These are phyloP conservation scores for Pristionchus exspectatus DNA, from an alignment of 2,888 invertebrate species.

Conservation along the genomic window DNA sequence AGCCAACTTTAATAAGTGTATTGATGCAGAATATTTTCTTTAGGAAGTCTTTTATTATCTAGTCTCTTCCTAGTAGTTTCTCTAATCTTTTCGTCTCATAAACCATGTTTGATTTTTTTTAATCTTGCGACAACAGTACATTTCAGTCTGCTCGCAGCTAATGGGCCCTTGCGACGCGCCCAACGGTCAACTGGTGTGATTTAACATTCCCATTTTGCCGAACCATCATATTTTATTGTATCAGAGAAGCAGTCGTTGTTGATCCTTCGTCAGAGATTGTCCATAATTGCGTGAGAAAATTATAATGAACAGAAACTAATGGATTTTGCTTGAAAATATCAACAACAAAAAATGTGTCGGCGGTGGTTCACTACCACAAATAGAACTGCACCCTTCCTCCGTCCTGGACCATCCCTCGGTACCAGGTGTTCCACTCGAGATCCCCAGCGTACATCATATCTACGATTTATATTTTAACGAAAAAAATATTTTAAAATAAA, in stretches of 20 bases:
- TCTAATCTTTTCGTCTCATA: too few relatives aligned
- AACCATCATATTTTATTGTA: background rate
- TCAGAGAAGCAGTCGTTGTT: background rate
- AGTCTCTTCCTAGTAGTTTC: too few relatives aligned
- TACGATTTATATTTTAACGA: background rate
- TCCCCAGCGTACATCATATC: slow-evolving; percentile 1
- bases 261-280: background rate
- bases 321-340: too few relatives aligned
- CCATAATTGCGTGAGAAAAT: background rate
- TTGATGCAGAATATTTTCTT: too few relatives aligned
- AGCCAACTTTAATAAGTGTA: too few relatives aligned
- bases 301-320: background rate
- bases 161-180: background rate
- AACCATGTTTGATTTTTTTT: too few relatives aligned
- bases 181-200: background rate
- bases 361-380: background rate
- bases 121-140: too few relatives aligned
- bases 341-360: too few relatives aligned
- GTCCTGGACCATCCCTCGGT: background rate
- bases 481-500: background rate
- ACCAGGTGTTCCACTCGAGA: slow-evolving; percentile 36
- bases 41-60: too few relatives aligned
- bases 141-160: background rate
- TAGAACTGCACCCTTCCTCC: slow-evolving; percentile 18
- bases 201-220: background rate